phyloP scores from a whole-genome alignment of 2,113 vertebrate species.

The Caloenas nicobarica region DNA sequence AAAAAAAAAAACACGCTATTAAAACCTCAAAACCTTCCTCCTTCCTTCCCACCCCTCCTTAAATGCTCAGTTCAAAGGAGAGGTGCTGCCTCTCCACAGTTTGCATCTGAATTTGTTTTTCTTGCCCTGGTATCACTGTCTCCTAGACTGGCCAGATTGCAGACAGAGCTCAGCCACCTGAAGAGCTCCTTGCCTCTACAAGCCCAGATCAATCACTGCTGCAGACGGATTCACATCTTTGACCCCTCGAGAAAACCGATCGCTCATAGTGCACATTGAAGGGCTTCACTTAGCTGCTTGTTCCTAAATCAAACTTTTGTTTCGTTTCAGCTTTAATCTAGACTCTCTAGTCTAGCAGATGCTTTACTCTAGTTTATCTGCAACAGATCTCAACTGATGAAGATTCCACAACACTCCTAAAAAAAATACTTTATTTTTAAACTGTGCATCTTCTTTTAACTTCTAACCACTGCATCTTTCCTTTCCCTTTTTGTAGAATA shows the following conservation, averaged over 20 bases:
- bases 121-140: rapidly evolving
- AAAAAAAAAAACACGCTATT: not conserved
- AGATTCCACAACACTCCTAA: not conserved
- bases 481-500: not conserved
- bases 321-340: not conserved
- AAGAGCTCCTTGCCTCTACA: not conserved
- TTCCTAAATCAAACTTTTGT: not conserved
- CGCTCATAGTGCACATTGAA: not conserved
- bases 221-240: not conserved
- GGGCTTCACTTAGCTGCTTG: not conserved
- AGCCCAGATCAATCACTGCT: not conserved
- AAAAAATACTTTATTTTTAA: not conserved
- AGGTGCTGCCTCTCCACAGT: not conserved
- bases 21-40: not conserved
- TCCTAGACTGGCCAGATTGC: not conserved
- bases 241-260: not conserved
- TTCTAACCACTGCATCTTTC: not conserved
- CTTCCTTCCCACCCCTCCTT: not conserved
- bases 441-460: not conserved
- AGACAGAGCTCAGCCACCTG: not conserved
- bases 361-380: not conserved
- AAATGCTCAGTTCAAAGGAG: not conserved
- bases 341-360: not conserved
- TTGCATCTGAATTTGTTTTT: not conserved
- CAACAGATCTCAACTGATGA: not conserved